Conservation (phyloP, 2,888 invertebrate genomes). For the Punctoribates punctum region DNA sequence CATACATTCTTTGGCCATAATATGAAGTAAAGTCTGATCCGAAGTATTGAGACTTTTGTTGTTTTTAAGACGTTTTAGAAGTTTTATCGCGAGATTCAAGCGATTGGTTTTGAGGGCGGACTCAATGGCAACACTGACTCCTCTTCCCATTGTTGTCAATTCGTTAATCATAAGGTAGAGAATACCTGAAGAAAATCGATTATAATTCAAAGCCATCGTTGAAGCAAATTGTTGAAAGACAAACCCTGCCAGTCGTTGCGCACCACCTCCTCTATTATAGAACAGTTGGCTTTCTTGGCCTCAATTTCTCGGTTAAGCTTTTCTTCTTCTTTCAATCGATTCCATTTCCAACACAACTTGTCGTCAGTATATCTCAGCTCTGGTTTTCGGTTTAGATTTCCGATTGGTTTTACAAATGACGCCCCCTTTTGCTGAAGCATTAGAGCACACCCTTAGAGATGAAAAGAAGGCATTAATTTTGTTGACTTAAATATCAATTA, state of each 20-base stretch:
- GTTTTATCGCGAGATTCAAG: conserved; percentile 54
- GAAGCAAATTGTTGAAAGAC: neutral
- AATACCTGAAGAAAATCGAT: neutral
- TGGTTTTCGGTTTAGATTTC: conserved; percentile 42
- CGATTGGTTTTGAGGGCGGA: conserved; percentile 55
- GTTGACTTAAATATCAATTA: conserved; percentile 41
- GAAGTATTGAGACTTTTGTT: conserved; percentile 50
- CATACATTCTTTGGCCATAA: conserved; percentile 52
- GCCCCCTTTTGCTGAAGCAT: conserved; percentile 54
- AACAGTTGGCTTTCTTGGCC: conserved; percentile 35
- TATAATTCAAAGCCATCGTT: neutral
- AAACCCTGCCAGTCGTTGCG: conserved; percentile 55
- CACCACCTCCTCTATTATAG: conserved; percentile 52
- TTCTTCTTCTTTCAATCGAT: conserved; percentile 38
- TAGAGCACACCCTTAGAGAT: conserved; percentile 53
- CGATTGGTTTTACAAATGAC: conserved; percentile 51
- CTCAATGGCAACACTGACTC: conserved; percentile 53
- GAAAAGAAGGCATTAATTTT: neutral
- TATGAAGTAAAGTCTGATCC: conserved; percentile 54
- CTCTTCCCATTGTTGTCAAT: conserved; percentile 53
- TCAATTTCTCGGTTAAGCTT: conserved; percentile 23
- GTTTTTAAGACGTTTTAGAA: conserved; percentile 51
- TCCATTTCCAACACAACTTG: conserved; percentile 52
- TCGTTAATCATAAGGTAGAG: conserved; percentile 56
- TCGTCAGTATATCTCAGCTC: conserved; percentile 46